Percentiles rank a stretch among this genome's conserved stretches.
phyloP scores from a whole-genome alignment of 2,797 vertebrate species.

The Sciaenops ocellatus region DNA sequence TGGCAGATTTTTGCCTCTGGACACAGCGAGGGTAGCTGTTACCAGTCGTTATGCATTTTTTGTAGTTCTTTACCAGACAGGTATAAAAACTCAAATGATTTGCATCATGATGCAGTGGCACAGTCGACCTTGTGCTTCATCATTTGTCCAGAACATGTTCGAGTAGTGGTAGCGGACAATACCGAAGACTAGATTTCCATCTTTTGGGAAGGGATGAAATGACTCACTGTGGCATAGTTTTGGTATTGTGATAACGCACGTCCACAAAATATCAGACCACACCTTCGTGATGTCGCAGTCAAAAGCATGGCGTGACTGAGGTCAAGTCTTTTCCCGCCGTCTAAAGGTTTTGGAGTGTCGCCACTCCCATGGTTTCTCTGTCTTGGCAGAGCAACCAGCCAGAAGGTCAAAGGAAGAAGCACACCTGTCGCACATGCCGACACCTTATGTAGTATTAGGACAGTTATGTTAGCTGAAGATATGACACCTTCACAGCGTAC shows the following conservation, averaged over 20 bases:
- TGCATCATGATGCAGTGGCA: background rate
- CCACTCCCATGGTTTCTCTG: slow-evolving; percentile 57
- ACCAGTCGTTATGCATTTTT: background rate
- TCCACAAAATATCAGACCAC: slow-evolving; percentile 23
- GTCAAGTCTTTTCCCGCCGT: slow-evolving; percentile 59
- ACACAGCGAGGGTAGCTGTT: background rate
- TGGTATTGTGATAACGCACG: background rate
- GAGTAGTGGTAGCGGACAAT: background rate
- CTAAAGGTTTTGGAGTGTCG: slow-evolving; percentile 20
- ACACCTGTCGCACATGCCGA: slow-evolving; percentile 44
- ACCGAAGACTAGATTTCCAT: background rate
- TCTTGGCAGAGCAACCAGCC: slow-evolving; percentile 39
- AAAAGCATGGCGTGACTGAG: slow-evolving; percentile 35
- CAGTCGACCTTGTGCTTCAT: background rate
- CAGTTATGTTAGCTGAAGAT: slow-evolving; percentile 14
- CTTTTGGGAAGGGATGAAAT: background rate
- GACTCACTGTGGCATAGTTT: background rate
- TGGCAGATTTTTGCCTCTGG: background rate
- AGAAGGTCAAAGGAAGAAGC: slow-evolving; percentile 47
- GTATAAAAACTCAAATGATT: background rate
- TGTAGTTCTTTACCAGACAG: background rate
- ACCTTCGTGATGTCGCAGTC: slow-evolving; percentile 23
- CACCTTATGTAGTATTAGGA: slow-evolving; percentile 2
- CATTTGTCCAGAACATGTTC: background rate
- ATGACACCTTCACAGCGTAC: background rate